These are phyloP conservation scores for Leptoclinus maculatus DNA, from an alignment of 2,797 vertebrate species.

Conservation along the genomic window DNA sequence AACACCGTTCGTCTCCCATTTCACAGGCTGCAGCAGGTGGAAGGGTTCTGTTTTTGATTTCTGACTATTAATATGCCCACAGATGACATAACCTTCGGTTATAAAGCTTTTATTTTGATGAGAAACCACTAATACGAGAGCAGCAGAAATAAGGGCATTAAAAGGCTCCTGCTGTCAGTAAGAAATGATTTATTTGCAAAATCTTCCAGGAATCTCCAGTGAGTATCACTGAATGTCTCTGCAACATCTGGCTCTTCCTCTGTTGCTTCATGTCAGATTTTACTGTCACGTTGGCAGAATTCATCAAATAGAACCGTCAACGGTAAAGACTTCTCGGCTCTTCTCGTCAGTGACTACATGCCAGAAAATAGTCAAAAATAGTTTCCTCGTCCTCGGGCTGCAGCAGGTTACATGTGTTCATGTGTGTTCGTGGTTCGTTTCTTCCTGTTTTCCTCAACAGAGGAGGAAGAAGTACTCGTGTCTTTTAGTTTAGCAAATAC, in stretches of 20 bases:
- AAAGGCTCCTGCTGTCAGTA: not conserved
- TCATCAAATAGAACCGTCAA: not conserved
- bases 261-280: constrained; percentile 11
- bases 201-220: not conserved
- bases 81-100: not conserved
- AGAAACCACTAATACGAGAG: not conserved
- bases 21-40: not conserved
- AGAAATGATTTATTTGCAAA: not conserved
- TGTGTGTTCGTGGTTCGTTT: not conserved
- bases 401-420: not conserved
- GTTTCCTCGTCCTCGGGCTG: not conserved
- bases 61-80: not conserved
- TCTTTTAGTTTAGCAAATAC: not conserved
- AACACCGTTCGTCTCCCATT: not conserved
- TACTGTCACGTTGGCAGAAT: not conserved
- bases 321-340: rapidly evolving
- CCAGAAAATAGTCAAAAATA: not conserved
- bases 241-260: not conserved
- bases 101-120: not conserved
- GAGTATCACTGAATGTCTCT: not conserved
- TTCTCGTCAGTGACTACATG: not conserved
- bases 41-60: not conserved
- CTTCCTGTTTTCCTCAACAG: not conserved
- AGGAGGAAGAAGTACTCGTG: too few relatives aligned
- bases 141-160: not conserved